These are phyloP conservation scores for Phalacrocorax brasilianus DNA, from an alignment of 2,113 vertebrate species.

Conservation along the genomic window DNA sequence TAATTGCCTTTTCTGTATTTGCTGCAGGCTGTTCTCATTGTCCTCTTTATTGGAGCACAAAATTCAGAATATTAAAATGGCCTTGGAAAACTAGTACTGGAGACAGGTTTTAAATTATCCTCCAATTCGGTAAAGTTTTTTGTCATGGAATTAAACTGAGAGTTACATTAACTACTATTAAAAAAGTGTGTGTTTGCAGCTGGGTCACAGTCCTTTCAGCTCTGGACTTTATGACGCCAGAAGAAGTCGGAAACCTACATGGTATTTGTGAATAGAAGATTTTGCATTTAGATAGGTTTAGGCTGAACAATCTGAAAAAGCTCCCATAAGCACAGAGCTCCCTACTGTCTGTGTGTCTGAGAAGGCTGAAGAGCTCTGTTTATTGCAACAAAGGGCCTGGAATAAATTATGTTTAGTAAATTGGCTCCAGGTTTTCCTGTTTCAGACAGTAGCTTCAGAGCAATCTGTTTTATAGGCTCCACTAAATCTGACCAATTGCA, in stretches of 20 bases:
- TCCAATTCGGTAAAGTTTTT: neutral
- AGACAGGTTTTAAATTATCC: neutral
- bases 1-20: neutral
- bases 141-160: neutral
- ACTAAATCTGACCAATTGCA: slow-evolving; percentile 52
- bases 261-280: slow-evolving; percentile 37
- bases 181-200: neutral
- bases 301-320: slow-evolving; percentile 62
- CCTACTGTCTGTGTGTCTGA: slow-evolving; percentile 55
- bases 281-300: slow-evolving; percentile 63
- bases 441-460: slow-evolving; percentile 72
- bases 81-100: neutral
- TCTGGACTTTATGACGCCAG: slow-evolving; percentile 18
- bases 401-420: slow-evolving; percentile 73
- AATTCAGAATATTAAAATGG: neutral
- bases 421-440: slow-evolving; percentile 73
- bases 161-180: neutral
- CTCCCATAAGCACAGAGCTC: slow-evolving; percentile 57
- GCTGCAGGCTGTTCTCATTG: neutral
- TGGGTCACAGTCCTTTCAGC: neutral
- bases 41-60: neutral
- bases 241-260: neutral
- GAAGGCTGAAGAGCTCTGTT: slow-evolving; percentile 71
- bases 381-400: slow-evolving; percentile 71
- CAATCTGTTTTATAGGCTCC: slow-evolving; percentile 56